phyloP scores from a whole-genome alignment of 2,797 vertebrate species.

The Gambelia wislizenii region DNA sequence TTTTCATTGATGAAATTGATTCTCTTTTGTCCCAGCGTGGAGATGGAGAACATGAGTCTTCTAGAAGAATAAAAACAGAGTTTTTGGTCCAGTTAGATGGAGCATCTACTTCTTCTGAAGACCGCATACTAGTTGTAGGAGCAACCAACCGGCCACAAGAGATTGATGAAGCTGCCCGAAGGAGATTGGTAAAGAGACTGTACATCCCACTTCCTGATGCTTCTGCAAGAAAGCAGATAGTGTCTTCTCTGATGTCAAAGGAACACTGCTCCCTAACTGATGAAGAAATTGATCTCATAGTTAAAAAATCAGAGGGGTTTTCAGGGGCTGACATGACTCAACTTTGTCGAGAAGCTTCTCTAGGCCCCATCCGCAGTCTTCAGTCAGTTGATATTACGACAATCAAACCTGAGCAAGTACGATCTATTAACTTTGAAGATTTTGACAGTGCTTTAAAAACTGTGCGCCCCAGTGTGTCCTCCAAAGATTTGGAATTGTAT shows the following conservation, averaged over 20 bases:
- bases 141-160: conserved; percentile 97
- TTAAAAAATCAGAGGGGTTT: conserved; percentile 86
- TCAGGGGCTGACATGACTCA: conserved; percentile 98
- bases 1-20: conserved; percentile 98
- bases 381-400: conserved; percentile 89
- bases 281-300: conserved; percentile 84
- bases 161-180: conserved; percentile 95
- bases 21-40: conserved; percentile 94
- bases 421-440: conserved; percentile 87
- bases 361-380: conserved; percentile 95
- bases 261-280: conserved; percentile 86
- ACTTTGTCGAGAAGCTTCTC: conserved; percentile 93
- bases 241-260: conserved; percentile 86
- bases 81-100: conserved; percentile 97
- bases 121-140: conserved; percentile 95
- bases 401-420: conserved; percentile 90
- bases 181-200: conserved; percentile 91
- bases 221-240: conserved; percentile 88
- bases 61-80: conserved; percentile 96
- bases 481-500: conserved; percentile 91
- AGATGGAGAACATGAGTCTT: conserved; percentile 96
- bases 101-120: conserved; percentile 91
- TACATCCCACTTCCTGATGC: conserved; percentile 94
- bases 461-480: conserved; percentile 91
- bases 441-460: conserved; percentile 91